Base-by-base conservation (phyloP, 1,140 invertebrate genomes). In the Venustaconcha ellipsiformis region DNA sequence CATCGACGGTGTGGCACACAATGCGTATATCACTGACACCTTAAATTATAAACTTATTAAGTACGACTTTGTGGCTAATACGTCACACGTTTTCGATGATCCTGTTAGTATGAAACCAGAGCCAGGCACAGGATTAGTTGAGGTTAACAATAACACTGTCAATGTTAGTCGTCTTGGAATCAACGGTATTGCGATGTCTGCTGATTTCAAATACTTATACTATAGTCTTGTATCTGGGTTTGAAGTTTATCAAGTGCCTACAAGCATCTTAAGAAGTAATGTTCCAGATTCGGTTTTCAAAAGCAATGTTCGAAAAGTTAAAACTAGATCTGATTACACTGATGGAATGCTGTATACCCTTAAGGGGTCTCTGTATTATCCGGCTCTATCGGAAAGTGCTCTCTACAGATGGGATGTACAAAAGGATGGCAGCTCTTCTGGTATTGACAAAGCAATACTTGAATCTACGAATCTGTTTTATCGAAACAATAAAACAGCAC, bases 111-210 rank as follows among this genome's bases (percentile, higher is more conserved):
- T 80, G 74, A 30, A 68, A n/a, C 23, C 67, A 2, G 78, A 77
- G 57, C 55, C 58, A 6, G 18, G 15, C 5, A 65, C 23, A 26
- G 20, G 30, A 64, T 1, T 57, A 8, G 66, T 78, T 11, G 60
- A 62, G 20, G 55, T 23, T 6, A 57, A 20, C 18, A 56, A 57
- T 18, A 63, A 65, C 2, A 67, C 37, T 30, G 18, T 71, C 17
- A 37, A 56, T 2, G 72, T 67, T 2, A 56, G 66, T 15, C 37
- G 76, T 37, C 65, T 67, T 0, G 65, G 65, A 3, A 67, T 78
- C 15, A 72, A 81, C 55, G 76, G 79, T 48, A 78, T 81, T 57
- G 79, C 79, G 4, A 72, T 81, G 76, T 78, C 72, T 17, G 56
- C 68, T 6, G 76, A 75, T 60, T 81, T 76, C 64, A 67, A 76